Percentiles rank a stretch among this genome's conserved stretches.
Evolutionary conservation across 2,113 vertebrate genomes (phyloP).

Genomic region (Ctenodactylus gundi): DNA sequence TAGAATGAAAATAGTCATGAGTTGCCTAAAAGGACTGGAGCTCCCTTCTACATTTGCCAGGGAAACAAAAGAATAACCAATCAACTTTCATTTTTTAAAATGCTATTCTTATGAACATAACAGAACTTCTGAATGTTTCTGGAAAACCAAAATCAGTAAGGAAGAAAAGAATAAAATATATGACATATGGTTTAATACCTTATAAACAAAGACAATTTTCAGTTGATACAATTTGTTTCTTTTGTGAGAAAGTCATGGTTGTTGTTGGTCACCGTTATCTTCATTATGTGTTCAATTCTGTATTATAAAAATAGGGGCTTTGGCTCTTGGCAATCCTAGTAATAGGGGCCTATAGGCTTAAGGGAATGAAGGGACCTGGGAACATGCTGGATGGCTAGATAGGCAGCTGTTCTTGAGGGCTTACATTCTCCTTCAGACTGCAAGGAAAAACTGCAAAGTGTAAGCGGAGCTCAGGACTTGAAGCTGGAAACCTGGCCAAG

Average conservation of each 20-base stretch:
- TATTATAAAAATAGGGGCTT: neutral
- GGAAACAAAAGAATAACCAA: neutral
- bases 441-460: neutral
- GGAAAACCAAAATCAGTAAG: neutral
- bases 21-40: neutral
- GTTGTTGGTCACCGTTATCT: neutral
- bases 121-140: neutral
- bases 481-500: neutral
- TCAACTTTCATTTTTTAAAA: neutral
- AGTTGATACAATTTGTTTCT: slow-evolving; percentile 10
- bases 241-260: neutral
- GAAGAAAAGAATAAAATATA: slow-evolving; percentile 16
- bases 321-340: neutral
- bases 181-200: neutral
- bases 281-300: neutral
- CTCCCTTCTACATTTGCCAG: neutral
- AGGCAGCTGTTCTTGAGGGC: neutral
- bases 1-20: neutral
- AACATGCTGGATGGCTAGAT: neutral
- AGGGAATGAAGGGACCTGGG: neutral
- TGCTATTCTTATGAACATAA: neutral
- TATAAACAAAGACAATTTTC: neutral
- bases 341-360: neutral
- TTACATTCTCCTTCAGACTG: neutral
- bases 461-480: neutral